Conservation (phyloP, 2,113 vertebrate species). For the Sander lucioperca region DNA sequence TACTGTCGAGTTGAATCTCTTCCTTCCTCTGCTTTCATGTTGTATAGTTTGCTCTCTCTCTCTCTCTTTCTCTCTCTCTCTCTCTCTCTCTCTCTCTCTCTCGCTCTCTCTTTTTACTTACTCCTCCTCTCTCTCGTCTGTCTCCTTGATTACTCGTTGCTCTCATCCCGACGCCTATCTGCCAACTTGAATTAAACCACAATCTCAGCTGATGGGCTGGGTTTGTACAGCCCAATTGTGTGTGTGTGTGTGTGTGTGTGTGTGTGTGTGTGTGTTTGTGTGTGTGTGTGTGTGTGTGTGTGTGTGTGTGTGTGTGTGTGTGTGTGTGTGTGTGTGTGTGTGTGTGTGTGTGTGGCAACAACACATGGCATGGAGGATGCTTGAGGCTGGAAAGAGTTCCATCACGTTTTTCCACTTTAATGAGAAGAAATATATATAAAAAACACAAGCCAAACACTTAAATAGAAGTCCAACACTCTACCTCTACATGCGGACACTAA, state of each 20-base stretch:
- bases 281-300: no score
- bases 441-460: conserved; percentile 6
- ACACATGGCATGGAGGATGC: conserved; percentile 35
- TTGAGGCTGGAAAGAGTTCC: conserved; percentile 44
- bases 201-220: conserved; percentile 42
- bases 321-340: background rate
- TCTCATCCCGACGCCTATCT: conserved; percentile 62
- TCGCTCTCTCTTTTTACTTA: conserved; percentile 18
- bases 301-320: conserved; percentile 26
- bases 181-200: conserved; percentile 70
- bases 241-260: conserved; percentile 27
- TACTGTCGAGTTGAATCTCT: conserved; percentile 45
- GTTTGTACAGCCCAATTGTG: conserved; percentile 35
- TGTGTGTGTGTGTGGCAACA: background rate
- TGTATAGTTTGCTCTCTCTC: conserved; percentile 23
- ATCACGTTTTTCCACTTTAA: conserved; percentile 35
- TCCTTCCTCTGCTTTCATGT: conserved; percentile 52
- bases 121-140: conserved; percentile 33
- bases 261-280: background rate
- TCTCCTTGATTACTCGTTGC: conserved; percentile 65
- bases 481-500: background rate
- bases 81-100: conserved; percentile 16
- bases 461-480: conserved; percentile 6
- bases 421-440: conserved; percentile 17
- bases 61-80: background rate